Evolutionary conservation across 2,888 invertebrate species (phyloP), one percentile per base, ranked within the genome.

Genomic region (Amphipyra tragopoginis): DNA sequence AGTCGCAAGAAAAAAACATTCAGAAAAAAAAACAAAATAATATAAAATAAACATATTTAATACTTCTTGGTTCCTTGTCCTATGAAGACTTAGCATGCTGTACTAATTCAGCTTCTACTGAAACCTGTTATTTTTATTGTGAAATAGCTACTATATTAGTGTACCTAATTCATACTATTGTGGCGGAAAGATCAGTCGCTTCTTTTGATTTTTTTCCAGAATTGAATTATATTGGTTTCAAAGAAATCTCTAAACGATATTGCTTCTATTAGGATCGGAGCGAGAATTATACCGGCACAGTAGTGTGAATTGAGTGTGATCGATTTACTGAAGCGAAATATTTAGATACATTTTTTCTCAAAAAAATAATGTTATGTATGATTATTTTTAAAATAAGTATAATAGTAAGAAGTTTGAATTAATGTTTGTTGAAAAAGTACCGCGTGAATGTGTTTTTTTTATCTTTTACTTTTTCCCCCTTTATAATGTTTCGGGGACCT

Each of bases 1-100:
- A 75, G 84, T 82, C 73, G 84, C 83, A 90, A 66, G 54, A 75
- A 84, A 86, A 86, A 82, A 86, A 81, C 80, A 82, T 83, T 79
- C 85, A 80, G 80, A 84, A 86, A 83, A 77, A 77, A 80, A 85
- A 68, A 73, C 67, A 64, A 74, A 82, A 75, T 67, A 62, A 66
- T 61, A 77, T 56, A 72, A 63, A 71, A 63, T 52, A 74, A 56
- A 75, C 44, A 58, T 53, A 77, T 62, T 60, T 59, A 78, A 77
- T 71, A 75, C 10, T 38, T 51, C 29, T 70, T 80, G 75, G 72
- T 74, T 79, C 80, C 72, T 80, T 83, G 69, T 84, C 38, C 4
- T 59, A 78, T 82, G 60, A 82, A 73, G 65, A 51, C 69, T 11
- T 36, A 13, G 14, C 76, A 61, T 67, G 65, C 51, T 53, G 45